Conservation (phyloP, 1,140 invertebrate genomes). For the Brachionus rubens region DNA sequence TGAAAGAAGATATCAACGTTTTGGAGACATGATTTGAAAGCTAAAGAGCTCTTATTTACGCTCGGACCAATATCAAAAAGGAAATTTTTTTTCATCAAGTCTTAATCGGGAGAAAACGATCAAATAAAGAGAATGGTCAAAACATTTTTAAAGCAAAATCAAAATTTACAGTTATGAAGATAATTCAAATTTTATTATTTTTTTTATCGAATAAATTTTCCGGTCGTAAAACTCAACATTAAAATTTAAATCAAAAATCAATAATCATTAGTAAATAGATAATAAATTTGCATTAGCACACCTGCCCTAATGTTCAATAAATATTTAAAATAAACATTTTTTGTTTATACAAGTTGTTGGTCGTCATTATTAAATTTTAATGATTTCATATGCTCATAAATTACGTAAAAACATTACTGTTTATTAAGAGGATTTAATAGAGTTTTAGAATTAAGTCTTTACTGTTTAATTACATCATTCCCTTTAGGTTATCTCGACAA, state of each 20-base stretch:
- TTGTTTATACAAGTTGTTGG: constrained; percentile 13
- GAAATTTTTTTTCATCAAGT: too few relatives aligned
- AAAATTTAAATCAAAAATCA: constrained; percentile 26
- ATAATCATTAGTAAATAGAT: constrained; percentile 28
- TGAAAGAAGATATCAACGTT: too few relatives aligned
- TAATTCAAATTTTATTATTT: constrained; percentile 3
- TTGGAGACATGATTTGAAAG: too few relatives aligned
- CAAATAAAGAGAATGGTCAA: too few relatives aligned
- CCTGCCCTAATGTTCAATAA: constrained; percentile 32
- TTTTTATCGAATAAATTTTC: constrained; percentile 2
- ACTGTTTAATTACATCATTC: constrained; percentile 1
- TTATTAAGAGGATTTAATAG: neutral
- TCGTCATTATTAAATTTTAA: neutral
- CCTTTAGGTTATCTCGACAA: neutral
- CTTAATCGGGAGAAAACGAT: too few relatives aligned
- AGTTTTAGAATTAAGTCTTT: too few relatives aligned
- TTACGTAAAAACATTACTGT: neutral
- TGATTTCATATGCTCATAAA: constrained; percentile 11
- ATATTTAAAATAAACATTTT: neutral
- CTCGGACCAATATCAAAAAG: too few relatives aligned
- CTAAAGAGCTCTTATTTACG: too few relatives aligned
- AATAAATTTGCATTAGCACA: constrained; percentile 33
- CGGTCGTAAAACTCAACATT: neutral
- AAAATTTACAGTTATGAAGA: too few relatives aligned
- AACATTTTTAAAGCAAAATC: too few relatives aligned